Conservation (phyloP, 1,140 invertebrate genomes). For the Coelopa frigida region DNA sequence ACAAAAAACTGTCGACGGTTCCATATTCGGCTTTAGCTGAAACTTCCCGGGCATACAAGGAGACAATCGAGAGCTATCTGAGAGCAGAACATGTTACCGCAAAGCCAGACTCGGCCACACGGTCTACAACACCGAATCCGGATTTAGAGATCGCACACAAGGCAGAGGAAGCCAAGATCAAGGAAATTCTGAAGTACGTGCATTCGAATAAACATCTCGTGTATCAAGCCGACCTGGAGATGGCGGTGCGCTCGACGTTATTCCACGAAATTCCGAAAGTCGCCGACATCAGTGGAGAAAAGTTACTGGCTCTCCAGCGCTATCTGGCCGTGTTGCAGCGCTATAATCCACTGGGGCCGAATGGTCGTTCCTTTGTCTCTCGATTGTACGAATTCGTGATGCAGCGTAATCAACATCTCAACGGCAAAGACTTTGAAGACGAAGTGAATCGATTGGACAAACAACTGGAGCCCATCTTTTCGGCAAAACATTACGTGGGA, state of each 20-base stretch:
- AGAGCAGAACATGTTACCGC: constrained; percentile 33
- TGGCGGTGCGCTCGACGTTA: constrained; percentile 69
- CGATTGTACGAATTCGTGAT: constrained; percentile 28
- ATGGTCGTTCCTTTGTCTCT: constrained; percentile 57
- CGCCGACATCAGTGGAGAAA: constrained; percentile 60
- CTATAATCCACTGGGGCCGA: constrained; percentile 46
- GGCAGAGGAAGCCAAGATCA: not conserved
- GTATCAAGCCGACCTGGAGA: constrained; percentile 81
- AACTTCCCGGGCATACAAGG: constrained; percentile 15
- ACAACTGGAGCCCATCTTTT: constrained; percentile 22
- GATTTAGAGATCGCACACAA: not conserved
- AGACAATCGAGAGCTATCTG: constrained; percentile 25
- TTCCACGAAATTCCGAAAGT: constrained; percentile 70
- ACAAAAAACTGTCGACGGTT: constrained; percentile 19
- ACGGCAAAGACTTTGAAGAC: constrained; percentile 29
- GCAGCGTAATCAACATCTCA: constrained; percentile 25
- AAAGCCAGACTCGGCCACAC: constrained; percentile 15
- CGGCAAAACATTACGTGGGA: constrained; percentile 48
- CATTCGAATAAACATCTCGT: constrained; percentile 47
- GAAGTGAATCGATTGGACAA: constrained; percentile 24
- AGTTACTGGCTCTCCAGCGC: constrained; percentile 61
- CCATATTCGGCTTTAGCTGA: constrained; percentile 6
- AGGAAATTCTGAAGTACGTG: constrained; percentile 25
- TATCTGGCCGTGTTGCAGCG: constrained; percentile 63
- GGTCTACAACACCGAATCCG: not conserved